phyloP scores from a whole-genome alignment of 2,113 vertebrate genomes.

The Vanacampus margaritifer region DNA sequence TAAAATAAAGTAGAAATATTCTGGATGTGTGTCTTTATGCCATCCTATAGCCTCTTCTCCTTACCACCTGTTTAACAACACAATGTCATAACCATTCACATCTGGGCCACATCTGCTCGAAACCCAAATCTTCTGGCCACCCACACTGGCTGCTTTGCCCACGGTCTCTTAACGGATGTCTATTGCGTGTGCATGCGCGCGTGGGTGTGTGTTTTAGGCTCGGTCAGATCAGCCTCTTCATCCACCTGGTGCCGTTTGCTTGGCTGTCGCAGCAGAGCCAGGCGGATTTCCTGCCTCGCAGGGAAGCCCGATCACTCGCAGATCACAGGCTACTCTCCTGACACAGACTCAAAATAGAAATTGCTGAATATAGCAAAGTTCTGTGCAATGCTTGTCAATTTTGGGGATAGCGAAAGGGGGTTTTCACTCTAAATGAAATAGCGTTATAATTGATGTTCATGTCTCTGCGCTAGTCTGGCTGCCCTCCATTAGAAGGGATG shows the following conservation, averaged over 20 bases:
- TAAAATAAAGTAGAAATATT: conserved; percentile 4
- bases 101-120: conserved; percentile 43
- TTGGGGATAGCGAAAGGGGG: neutral
- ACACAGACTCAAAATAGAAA: conserved; percentile 10
- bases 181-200: neutral
- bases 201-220: neutral
- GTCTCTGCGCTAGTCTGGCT: neutral
- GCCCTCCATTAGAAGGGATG: conserved; percentile 3
- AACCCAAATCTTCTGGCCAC: conserved; percentile 10
- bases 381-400: neutral
- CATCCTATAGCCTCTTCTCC: neutral
- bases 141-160: conserved; percentile 8
- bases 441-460: too few species aligned
- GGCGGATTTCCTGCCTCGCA: conserved; percentile 62
- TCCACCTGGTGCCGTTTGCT: conserved; percentile 62
- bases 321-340: conserved; percentile 40
- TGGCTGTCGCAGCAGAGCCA: conserved; percentile 36
- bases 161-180: neutral
- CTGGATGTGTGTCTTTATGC: neutral
- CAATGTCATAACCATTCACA: conserved; percentile 26
- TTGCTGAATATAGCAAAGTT: conserved; percentile 20
- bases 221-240: conserved; percentile 12
- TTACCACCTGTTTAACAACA: conserved; percentile 17
- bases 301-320: conserved; percentile 47
- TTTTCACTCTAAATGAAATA: conserved; percentile 2